phyloP scores from a whole-genome alignment of 1,140 invertebrate species.

The Apis dorsata region DNA sequence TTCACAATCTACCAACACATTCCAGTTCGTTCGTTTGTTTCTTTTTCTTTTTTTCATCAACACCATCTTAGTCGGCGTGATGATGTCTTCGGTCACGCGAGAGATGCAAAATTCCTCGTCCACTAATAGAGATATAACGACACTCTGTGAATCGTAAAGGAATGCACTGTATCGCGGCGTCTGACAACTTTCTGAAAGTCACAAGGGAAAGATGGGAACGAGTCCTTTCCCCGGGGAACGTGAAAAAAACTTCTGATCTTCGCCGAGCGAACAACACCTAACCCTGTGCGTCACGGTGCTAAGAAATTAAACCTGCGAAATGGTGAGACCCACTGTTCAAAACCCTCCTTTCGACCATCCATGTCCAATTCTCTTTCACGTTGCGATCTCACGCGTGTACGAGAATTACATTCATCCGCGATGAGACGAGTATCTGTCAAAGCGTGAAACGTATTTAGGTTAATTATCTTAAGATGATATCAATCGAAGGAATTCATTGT shows the following conservation, averaged over 20 bases:
- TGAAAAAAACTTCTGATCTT: slow-evolving; percentile 20
- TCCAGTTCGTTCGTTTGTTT: neutral
- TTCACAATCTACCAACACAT: no score
- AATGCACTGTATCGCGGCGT: slow-evolving; percentile 1
- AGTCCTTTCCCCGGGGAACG: slow-evolving; percentile 5
- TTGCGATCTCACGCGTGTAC: neutral
- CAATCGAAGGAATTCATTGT: neutral
- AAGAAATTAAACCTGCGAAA: slow-evolving; percentile 1
- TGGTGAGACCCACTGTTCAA: neutral
- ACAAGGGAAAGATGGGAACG: slow-evolving; percentile 13
- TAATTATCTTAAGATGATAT: neutral
- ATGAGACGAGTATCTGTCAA: neutral
- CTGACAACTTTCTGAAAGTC: slow-evolving; percentile 24
- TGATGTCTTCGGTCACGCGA: neutral
- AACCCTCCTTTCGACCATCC: neutral
- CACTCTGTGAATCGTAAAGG: slow-evolving; percentile 38
- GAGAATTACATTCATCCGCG: neutral
- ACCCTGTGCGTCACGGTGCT: neutral
- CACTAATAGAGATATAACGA: neutral
- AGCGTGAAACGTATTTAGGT: neutral
- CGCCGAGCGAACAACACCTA: neutral
- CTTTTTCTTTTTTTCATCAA: neutral
- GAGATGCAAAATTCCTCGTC: slow-evolving; percentile 13
- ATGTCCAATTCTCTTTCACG: neutral
- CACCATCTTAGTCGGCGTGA: neutral